Percentiles rank a stretch among this genome's conserved stretches.
Evolutionary conservation across 2,113 vertebrate species (phyloP).

Genomic region (Nothoprocta perdicaria): DNA sequence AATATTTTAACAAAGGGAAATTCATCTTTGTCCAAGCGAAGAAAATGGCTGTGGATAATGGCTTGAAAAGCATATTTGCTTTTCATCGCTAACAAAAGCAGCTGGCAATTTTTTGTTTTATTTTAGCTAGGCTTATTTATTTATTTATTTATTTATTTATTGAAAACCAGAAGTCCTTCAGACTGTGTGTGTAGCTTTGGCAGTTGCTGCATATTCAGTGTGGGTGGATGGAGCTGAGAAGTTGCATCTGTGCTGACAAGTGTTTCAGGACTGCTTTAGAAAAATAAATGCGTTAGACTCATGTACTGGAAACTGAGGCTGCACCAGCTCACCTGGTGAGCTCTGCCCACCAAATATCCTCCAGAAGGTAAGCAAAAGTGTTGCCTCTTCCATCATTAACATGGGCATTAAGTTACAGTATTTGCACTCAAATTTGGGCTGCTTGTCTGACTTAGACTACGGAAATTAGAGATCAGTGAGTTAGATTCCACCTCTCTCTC

Average conservation of each 20-base stretch:
- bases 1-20: neutral
- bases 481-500: neutral
- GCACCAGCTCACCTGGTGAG: constrained; percentile 38
- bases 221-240: constrained; percentile 54
- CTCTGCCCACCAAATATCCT: constrained; percentile 27
- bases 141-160: neutral
- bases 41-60: constrained; percentile 24
- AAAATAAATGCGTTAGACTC: constrained; percentile 26
- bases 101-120: constrained; percentile 15
- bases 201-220: constrained; percentile 41
- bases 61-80: neutral
- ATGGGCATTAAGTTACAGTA: neutral
- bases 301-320: constrained; percentile 62
- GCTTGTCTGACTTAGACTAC: neutral
- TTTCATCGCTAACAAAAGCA: constrained; percentile 20
- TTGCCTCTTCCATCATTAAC: neutral
- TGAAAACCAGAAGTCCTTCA: neutral
- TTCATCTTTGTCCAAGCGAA: constrained; percentile 17
- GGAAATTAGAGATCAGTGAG: neutral
- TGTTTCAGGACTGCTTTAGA: constrained; percentile 45
- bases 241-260: constrained; percentile 21
- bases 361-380: constrained; percentile 43
- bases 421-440: neutral
- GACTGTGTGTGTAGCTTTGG: constrained; percentile 15
- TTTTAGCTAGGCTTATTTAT: constrained; percentile 53